Evolutionary conservation across 2,888 invertebrate species (phyloP), one percentile per base, ranked within the genome.

Genomic region (Odontocolon sp.): DNA sequence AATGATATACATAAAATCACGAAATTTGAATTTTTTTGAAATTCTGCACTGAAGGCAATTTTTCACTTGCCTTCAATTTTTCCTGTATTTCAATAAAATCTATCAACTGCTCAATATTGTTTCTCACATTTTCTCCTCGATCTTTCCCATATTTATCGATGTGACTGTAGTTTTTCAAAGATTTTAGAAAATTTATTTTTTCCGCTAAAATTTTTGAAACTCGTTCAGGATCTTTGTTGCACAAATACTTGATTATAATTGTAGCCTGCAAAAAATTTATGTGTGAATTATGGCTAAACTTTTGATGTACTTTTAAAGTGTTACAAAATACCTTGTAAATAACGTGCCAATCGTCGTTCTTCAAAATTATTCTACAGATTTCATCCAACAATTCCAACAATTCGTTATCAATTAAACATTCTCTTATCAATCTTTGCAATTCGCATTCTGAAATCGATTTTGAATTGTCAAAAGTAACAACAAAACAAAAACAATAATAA

Each of bases 261-360:
- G 76, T 77, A 4, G 67, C 50, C 76, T 77, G 71, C 16, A 54
- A 33, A 33, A 47, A 38, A 42, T 47, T 47, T 1, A 3, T 0
- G 2, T 18, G 3, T 1, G 8, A 16, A 42, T 18, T 42, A 4
- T 16, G 3, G 6, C 14, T 8, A 42, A 4, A 16, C 2, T 38
- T 38, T 38, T 18, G 8, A 14, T 1, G 9, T 14, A 59, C 28
- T 14, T 5, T 21, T 54, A 2, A 40, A 33, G 31, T 21, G 5
- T 23, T 23, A 26, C 47, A 36, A n/a, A 16, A 6, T 66, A 76
- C 76, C 76, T 76, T 76, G 33, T 76, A 76, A 1, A 76, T 6
- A 47, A 61, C 11, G 9, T 76, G 31, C 57, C 36, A 71, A 16
- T 61, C 9, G 9, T 5, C 14, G 26, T 47, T 4, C 23, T 61